phyloP scores from a whole-genome alignment of 2,888 invertebrate species.

The Onthophagus sagittarius region DNA sequence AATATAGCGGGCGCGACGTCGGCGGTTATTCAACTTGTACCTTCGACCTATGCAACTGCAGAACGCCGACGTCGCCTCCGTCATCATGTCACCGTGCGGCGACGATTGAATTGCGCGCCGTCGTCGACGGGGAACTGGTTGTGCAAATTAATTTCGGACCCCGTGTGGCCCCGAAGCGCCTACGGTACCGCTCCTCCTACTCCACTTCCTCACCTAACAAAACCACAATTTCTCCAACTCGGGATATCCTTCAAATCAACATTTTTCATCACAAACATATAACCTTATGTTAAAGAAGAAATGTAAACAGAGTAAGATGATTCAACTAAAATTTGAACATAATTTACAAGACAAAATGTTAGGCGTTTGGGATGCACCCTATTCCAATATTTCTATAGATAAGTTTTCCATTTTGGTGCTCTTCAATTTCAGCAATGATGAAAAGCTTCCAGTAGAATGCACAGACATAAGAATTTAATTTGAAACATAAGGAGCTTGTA shows the following conservation, averaged over 20 bases:
- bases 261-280: too few species aligned
- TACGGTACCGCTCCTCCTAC: not conserved
- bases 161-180: not conserved
- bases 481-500: too few species aligned
- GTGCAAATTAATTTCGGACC: not conserved
- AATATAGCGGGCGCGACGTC: not conserved
- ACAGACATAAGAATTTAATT: too few species aligned
- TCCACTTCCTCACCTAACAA: not conserved
- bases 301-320: too few species aligned
- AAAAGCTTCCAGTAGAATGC: too few species aligned
- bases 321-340: too few species aligned
- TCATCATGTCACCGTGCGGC: not conserved
- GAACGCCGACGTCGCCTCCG: not conserved
- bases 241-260: not conserved
- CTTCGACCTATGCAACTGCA: conserved; percentile 22
- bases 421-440: too few species aligned
- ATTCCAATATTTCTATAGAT: too few species aligned
- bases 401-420: too few species aligned
- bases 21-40: conserved; percentile 25
- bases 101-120: not conserved
- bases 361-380: too few species aligned
- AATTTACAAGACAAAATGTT: too few species aligned
- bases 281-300: too few species aligned
- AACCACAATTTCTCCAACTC: not conserved
- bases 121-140: not conserved